Base-by-base conservation (phyloP, 2,797 vertebrate species). In the Serranus cabrilla region DNA sequence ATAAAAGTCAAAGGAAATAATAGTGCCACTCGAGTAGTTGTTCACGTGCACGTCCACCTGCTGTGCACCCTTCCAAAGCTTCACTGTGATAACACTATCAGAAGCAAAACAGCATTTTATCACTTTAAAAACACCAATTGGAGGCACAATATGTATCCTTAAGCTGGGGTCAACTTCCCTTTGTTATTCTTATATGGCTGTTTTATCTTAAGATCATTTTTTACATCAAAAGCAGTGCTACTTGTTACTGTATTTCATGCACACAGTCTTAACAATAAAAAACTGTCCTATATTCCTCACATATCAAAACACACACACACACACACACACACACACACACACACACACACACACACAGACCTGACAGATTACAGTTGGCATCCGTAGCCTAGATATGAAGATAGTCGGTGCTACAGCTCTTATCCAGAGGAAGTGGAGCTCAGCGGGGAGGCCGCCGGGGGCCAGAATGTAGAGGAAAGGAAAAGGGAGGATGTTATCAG, bases 401-500 rank as follows among this genome's bases (percentile, higher is more conserved):
- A 85, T 60, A 76, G 65, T 54, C 25, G 2, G 37, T 58, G 62
- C 46, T 58, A 0, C 59, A 62, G 75, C 76, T 83, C 54, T 76
- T 79, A 81, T 86, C 74, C 59, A 75, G 70, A 78, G 80, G 83
- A 86, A 82, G 77, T 81, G 70, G 57, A 79, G 59, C 64, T 80
- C 27, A 21, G 62, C 77, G 40, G 49, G 61, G 76, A 65, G 62
- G 78, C 51, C 61, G 74, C 74, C 63, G 7, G 23, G 37, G 80
- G 76, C 66, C 71, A 89, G 52, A 50, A 66, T 25, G 18, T 23
- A 71, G 47, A 57, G 42, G 67, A 51, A 51, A 82, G 85, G 80
- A 68, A 79, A 76, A 67, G 60, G 78, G 76, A 70, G 74, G 71
- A 74, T 40, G 12, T 79, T 92, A 93, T 92, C 88, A 57, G 76